Conservation (phyloP, 2,113 vertebrate species). For the Petrocephalus zakoni region DNA sequence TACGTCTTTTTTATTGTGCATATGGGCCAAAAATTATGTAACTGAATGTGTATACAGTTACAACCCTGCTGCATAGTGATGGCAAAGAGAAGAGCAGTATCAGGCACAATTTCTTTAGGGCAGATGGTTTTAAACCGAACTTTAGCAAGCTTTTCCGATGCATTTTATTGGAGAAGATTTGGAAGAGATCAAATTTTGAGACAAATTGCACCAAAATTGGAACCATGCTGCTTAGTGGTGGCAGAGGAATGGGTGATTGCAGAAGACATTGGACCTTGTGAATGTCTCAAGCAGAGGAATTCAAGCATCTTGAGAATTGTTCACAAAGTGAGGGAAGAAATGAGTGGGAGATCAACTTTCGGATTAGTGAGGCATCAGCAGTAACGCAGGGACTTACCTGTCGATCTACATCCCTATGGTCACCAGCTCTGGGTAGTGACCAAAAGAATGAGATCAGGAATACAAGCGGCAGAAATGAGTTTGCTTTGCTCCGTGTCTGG, state of each 20-base stretch:
- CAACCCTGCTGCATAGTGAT: not conserved
- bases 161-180: not conserved
- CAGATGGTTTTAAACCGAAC: not conserved
- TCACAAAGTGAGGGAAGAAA: not conserved
- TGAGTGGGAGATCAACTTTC: not conserved
- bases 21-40: not conserved
- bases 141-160: not conserved
- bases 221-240: not conserved
- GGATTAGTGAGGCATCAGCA: not conserved
- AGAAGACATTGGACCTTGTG: not conserved
- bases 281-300: not conserved
- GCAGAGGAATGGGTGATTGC: not conserved
- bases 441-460: not conserved
- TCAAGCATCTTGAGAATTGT: not conserved
- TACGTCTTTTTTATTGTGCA: not conserved
- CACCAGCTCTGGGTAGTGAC: not conserved
- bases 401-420: not conserved
- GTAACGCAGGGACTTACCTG: not conserved
- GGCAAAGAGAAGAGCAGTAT: not conserved
- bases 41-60: not conserved
- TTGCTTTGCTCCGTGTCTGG: too few relatives aligned
- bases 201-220: not conserved
- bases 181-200: not conserved
- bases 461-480: not conserved
- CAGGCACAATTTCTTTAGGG: not conserved